phyloP scores from a whole-genome alignment of 2,888 invertebrate genomes.

The Lysandra bellargus region DNA sequence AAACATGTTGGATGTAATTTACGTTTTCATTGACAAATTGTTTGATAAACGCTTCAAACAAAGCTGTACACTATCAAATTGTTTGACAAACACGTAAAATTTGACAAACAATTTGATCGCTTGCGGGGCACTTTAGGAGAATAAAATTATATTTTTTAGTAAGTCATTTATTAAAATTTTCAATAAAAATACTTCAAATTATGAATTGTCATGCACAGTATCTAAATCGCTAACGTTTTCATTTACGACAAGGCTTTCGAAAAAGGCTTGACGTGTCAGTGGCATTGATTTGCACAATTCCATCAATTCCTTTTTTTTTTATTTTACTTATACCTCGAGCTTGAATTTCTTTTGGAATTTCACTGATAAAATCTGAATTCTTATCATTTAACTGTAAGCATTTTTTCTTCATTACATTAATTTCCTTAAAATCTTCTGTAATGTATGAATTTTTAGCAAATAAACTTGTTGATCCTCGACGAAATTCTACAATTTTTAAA shows the following conservation, averaged over 20 bases:
- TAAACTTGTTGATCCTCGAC: constrained; percentile 26
- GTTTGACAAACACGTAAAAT: too few relatives aligned
- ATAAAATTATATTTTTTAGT: neutral
- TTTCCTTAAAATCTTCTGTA: neutral
- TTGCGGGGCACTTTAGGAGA: neutral
- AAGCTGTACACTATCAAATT: too few relatives aligned
- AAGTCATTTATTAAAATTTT: neutral
- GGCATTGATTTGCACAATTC: constrained; percentile 29
- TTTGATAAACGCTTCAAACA: too few relatives aligned
- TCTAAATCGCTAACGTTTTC: constrained; percentile 14
- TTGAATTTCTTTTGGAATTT: constrained; percentile 25
- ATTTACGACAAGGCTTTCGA: constrained; percentile 29
- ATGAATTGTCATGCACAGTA: constrained; percentile 6
- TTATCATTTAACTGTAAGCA: constrained; percentile 18
- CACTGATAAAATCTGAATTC: constrained; percentile 26
- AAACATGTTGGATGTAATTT: too few relatives aligned
- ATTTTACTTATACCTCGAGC: constrained; percentile 29
- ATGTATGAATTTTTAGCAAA: constrained; percentile 15
- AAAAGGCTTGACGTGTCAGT: constrained; percentile 24
- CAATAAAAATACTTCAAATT: neutral
- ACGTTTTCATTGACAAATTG: too few relatives aligned
- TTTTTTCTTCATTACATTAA: constrained; percentile 23
- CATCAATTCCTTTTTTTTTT: constrained; percentile 31
- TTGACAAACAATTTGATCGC: too few relatives aligned
- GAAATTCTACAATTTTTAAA: constrained; percentile 35